These are phyloP conservation scores for Caenorhabditis uteleia DNA, from an alignment of 2,888 invertebrate genomes.

Conservation along the genomic window DNA sequence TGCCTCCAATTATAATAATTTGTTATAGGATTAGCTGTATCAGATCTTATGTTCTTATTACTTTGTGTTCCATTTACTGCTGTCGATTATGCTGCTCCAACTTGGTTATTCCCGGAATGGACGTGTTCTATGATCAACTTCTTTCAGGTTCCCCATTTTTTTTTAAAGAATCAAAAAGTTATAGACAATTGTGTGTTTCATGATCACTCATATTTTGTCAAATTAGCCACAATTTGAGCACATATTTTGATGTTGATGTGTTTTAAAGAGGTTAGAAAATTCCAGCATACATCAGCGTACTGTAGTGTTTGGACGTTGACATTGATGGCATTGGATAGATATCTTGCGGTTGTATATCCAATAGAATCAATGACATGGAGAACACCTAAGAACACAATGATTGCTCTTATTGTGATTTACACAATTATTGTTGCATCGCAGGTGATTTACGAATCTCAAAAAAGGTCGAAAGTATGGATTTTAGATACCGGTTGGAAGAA, in stretches of 20 bases:
- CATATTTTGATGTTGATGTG: too few species aligned
- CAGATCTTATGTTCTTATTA: slow-evolving; percentile 87
- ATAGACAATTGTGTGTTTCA: slow-evolving; percentile 1
- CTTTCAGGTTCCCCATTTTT: slow-evolving; percentile 75
- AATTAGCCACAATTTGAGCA: slow-evolving; percentile 17
- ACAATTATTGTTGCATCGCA: slow-evolving; percentile 60
- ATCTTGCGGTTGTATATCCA: slow-evolving; percentile 90
- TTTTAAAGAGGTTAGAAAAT: slow-evolving; percentile 4
- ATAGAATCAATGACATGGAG: slow-evolving; percentile 73
- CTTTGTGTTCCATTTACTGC: slow-evolving; percentile 94
- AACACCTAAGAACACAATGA: slow-evolving; percentile 60
- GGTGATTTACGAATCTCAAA: slow-evolving; percentile 34
- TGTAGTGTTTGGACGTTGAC: slow-evolving; percentile 91
- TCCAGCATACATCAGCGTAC: slow-evolving; percentile 83
- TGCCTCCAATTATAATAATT: neutral
- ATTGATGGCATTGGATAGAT: slow-evolving; percentile 87
- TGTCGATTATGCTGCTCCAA: slow-evolving; percentile 83
- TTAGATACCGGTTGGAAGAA: slow-evolving; percentile 51
- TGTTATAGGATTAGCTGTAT: slow-evolving; percentile 61
- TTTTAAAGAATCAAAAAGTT: neutral
- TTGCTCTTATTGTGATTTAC: slow-evolving; percentile 54
- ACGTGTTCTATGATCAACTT: slow-evolving; percentile 92
- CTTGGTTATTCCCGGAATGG: slow-evolving; percentile 88
- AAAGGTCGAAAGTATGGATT: neutral
- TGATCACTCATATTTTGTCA: neutral